These are phyloP conservation scores for Porites evermanni DNA, from an alignment of 92 coral and sea anemone species.

Conservation along the genomic window DNA sequence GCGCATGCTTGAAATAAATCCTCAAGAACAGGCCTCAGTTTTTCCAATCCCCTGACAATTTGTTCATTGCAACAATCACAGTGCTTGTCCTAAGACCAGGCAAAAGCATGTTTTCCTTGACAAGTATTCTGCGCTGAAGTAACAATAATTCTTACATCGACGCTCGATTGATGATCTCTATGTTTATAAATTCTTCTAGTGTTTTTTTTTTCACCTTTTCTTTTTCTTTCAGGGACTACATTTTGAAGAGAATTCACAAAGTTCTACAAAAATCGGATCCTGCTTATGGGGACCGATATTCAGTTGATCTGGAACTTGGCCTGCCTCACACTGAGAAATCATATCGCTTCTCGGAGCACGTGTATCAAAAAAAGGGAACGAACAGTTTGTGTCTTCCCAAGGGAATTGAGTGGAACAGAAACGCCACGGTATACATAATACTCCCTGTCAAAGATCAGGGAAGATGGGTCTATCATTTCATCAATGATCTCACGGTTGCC, in stretches of 20 bases:
- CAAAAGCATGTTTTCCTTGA: too few relatives aligned
- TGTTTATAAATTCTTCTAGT: too few relatives aligned
- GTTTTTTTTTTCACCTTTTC: too few relatives aligned
- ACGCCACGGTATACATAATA: conserved; percentile 30
- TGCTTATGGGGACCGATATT: conserved; percentile 46
- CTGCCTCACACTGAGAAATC: neutral
- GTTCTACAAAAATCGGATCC: conserved; percentile 39
- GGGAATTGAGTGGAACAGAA: conserved; percentile 38
- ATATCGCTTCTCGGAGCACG: conserved; percentile 45
- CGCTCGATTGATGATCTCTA: too few relatives aligned
- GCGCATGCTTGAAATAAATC: too few relatives aligned
- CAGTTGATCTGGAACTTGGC: conserved; percentile 34
- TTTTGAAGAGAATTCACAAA: conserved; percentile 27
- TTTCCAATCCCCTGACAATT: too few relatives aligned
- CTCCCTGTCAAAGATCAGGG: conserved; percentile 52
- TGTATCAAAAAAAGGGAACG: conserved; percentile 21
- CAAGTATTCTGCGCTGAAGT: too few relatives aligned
- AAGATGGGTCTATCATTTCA: conserved; percentile 50
- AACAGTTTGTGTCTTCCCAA: conserved; percentile 34
- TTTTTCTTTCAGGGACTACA: conserved; percentile 6
- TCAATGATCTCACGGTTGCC: conserved; percentile 26
- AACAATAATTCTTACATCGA: too few relatives aligned
- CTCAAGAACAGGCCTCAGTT: too few relatives aligned
- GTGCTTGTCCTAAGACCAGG: too few relatives aligned
- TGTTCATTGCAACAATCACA: too few relatives aligned